These are phyloP conservation scores for Apodemus sylvaticus DNA, from an alignment of 2,113 vertebrate species.

Conservation along the genomic window DNA sequence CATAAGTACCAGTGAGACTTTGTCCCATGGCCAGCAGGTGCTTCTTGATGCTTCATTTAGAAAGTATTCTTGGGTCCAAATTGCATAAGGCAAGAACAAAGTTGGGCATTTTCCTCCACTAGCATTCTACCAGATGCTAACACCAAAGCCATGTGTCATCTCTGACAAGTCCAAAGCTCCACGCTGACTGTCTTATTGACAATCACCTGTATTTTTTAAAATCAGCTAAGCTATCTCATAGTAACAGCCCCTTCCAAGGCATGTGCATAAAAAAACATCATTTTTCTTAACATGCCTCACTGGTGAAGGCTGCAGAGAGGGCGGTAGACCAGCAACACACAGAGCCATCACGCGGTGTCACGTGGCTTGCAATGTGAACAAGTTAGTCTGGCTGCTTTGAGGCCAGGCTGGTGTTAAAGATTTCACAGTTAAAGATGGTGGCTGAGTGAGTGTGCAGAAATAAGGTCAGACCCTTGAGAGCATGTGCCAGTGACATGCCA, in stretches of 20 bases:
- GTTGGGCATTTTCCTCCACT: accelerated
- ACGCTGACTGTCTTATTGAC: neutral
- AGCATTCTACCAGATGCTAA: neutral
- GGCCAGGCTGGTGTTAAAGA: neutral
- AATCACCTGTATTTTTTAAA: neutral
- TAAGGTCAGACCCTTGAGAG: neutral
- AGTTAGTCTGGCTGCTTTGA: neutral
- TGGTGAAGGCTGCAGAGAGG: neutral
- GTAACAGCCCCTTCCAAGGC: conserved; percentile 46
- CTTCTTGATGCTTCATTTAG: neutral
- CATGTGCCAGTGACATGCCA: accelerated
- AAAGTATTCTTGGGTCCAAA: neutral
- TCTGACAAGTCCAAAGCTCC: neutral
- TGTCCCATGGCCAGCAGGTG: accelerated
- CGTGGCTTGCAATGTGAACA: accelerated
- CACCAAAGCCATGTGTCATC: neutral
- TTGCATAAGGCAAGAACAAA: neutral
- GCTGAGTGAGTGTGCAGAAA: neutral
- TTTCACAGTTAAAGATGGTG: neutral
- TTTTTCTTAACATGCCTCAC: conserved; percentile 14
- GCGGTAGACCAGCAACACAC: neutral
- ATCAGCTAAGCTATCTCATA: conserved; percentile 27
- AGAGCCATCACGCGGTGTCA: accelerated
- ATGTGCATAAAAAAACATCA: neutral
- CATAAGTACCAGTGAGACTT: accelerated